phyloP scores from a whole-genome alignment of 1,140 invertebrate species.

The Lordiphosa mommai region DNA sequence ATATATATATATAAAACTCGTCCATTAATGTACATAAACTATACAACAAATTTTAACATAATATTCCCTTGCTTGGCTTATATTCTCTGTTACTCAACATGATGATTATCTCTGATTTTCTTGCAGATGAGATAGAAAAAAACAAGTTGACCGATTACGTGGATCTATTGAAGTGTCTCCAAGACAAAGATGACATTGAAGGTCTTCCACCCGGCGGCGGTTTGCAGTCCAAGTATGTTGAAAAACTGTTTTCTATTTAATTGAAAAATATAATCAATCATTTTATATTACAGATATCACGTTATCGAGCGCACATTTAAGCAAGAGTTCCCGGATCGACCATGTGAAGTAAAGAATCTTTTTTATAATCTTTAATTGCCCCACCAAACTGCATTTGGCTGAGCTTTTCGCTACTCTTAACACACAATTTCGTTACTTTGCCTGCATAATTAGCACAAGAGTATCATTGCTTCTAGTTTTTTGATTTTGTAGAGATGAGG shows the following conservation, averaged over 20 bases:
- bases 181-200: conserved; percentile 69
- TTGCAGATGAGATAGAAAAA: conserved; percentile 70
- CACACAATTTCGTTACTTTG: conserved; percentile 25
- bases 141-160: conserved; percentile 58
- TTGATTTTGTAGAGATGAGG: background rate
- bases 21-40: conserved; percentile 48
- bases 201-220: conserved; percentile 78
- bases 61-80: too few species aligned
- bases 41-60: conserved; percentile 17
- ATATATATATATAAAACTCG: conserved; percentile 31
- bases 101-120: conserved; percentile 21
- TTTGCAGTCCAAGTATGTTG: conserved; percentile 72
- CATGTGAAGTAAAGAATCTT: conserved; percentile 78
- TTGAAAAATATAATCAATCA: background rate
- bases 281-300: conserved; percentile 60
- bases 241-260: background rate
- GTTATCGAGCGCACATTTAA: conserved; percentile 77
- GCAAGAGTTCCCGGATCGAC: conserved; percentile 67
- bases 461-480: conserved; percentile 11
- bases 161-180: conserved; percentile 67
- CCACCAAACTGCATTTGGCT: conserved; percentile 18
- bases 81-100: background rate
- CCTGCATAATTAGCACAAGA: conserved; percentile 16
- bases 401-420: conserved; percentile 27
- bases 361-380: conserved; percentile 58